Conservation (phyloP, 1,140 invertebrate species). For the Sipha flava region DNA sequence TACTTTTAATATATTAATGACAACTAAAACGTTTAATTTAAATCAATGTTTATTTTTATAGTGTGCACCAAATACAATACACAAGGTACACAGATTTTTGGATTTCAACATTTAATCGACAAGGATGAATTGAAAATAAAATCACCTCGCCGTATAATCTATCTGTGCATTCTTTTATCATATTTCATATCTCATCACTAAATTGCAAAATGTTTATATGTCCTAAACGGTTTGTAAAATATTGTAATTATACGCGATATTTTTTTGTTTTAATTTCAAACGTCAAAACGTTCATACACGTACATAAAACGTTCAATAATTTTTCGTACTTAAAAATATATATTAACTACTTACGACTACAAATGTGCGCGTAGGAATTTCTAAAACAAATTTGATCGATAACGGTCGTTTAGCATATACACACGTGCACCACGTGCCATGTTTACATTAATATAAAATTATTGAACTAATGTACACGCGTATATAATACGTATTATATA, state of each 20-base stretch:
- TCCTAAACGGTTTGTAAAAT: neutral
- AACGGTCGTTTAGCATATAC: too few species aligned
- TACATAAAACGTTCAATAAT: neutral
- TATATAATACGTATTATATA: too few species aligned
- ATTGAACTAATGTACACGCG: too few species aligned
- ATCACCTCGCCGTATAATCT: neutral
- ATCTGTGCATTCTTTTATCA: neutral
- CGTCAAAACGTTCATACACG: neutral
- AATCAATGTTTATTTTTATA: neutral
- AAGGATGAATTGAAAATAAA: neutral
- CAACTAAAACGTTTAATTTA: too few species aligned
- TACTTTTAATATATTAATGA: too few species aligned
- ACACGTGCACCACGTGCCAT: too few species aligned
- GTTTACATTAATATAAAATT: too few species aligned
- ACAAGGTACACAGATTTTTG: neutral
- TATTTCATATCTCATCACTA: neutral
- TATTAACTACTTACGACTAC: neutral
- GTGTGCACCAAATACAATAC: neutral
- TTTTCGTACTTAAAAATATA: neutral
- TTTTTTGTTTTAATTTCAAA: neutral
- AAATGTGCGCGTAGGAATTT: neutral
- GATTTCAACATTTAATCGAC: neutral
- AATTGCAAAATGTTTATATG: neutral
- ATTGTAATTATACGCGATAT: neutral
- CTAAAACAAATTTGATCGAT: too few species aligned